phyloP scores from a whole-genome alignment of 2,888 invertebrate species.

The Andricus curvator region DNA sequence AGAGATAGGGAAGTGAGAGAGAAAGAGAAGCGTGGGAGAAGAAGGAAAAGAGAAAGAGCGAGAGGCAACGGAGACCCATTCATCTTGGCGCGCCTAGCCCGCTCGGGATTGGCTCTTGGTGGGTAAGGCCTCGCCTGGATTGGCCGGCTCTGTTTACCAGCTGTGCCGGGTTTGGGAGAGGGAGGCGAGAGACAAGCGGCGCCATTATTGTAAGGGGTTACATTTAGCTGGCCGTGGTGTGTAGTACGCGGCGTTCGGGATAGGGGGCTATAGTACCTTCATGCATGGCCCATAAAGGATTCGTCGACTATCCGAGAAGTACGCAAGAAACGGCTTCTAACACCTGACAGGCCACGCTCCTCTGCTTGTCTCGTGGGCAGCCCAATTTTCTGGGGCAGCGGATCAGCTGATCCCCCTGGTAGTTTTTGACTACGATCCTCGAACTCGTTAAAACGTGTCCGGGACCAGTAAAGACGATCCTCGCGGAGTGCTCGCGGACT shows the following conservation, averaged over 20 bases:
- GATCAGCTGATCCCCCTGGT: conserved; percentile 48
- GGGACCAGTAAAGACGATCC: conserved; percentile 4
- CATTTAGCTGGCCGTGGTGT: conserved; percentile 79
- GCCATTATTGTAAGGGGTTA: conserved; percentile 80
- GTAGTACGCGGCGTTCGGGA: conserved; percentile 85
- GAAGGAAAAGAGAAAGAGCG: conserved; percentile 55
- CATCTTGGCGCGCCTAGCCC: conserved; percentile 77
- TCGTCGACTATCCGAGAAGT: conserved; percentile 86
- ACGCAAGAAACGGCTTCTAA: conserved; percentile 80
- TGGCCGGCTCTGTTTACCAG: conserved; percentile 78
- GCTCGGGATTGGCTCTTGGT: conserved; percentile 72
- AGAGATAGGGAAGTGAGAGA: conserved; percentile 8
- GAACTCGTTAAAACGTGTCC: conserved; percentile 2
- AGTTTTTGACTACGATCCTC: not conserved
- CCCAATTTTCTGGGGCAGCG: conserved; percentile 53
- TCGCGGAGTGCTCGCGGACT: not conserved
- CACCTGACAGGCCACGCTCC: conserved; percentile 74
- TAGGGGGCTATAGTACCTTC: conserved; percentile 91
- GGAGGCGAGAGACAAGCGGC: conserved; percentile 80
- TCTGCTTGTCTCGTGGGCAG: conserved; percentile 57
- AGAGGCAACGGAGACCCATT: conserved; percentile 71
- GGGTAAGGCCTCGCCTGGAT: conserved; percentile 72
- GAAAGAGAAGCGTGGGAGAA: conserved; percentile 41
- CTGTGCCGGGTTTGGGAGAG: conserved; percentile 74
- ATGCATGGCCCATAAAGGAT: conserved; percentile 92